Evolutionary conservation across 2,888 invertebrate species (phyloP), one percentile per base, ranked within the genome.

Genomic region (Cephus nigrinus): DNA sequence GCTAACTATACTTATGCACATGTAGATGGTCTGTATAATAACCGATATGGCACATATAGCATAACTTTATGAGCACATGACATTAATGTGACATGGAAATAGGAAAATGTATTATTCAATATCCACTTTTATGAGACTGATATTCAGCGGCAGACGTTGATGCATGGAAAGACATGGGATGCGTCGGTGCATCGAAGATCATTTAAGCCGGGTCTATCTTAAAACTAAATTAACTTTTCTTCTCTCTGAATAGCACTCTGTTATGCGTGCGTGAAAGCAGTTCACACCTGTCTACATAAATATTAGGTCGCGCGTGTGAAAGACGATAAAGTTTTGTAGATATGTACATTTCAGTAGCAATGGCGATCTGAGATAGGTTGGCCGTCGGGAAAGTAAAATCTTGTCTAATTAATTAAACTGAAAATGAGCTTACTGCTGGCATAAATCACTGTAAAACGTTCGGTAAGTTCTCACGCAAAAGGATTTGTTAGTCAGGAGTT

Each of bases 1-100:
- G 79, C 72, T 75, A 74, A 78, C 78, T 80, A 77, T 75, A 69
- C 73, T 36, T 76, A 74, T 75, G 79, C 76, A 77, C 73, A 36
- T 4, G 4, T 36, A 12, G 35, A 0, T 35, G 35, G 3, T 36
- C 12, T 4, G 12, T 36, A 12, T 12, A 36, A 36, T 4, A 12
- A 12, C 36, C 36, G 36, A 36, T 12, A 36, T 12, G 12, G 12
- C 36, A 36, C 12, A 35, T 12, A 12, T 12, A 36, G 12, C 36
- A 36, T 36, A 33, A 33, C 36, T 12, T 36, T 36, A 36, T 36
- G 4, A 36, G 36, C 12, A 36, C 12, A 36, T 36, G 36, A 12
- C 12, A 36, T 36, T 36, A 36, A 36, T 36, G 36, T 36, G 36
- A 12, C 12, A 36, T 36, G 36, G 36, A 36, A 12, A 4, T 12